Percentiles rank a stretch among this genome's conserved stretches.
These are phyloP conservation scores for Lepidurus couesii DNA, from an alignment of 1,140 invertebrate genomes.

Conservation along the genomic window DNA sequence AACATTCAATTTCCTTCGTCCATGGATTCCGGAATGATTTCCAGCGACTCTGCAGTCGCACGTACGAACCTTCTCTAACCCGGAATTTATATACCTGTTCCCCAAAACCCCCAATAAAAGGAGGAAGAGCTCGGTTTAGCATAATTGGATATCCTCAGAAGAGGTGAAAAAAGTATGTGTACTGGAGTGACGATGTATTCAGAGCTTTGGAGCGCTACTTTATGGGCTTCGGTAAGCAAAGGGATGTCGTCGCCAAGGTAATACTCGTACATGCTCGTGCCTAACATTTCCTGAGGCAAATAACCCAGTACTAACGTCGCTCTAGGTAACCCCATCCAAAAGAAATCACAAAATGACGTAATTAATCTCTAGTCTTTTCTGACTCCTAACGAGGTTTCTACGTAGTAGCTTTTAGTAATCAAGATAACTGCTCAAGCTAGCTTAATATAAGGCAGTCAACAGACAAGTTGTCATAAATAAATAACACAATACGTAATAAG, in stretches of 20 bases:
- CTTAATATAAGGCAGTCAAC: too few relatives aligned
- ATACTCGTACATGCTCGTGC: conserved; percentile 90
- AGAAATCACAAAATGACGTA: conserved; percentile 13
- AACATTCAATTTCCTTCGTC: conserved; percentile 84
- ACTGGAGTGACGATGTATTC: conserved; percentile 60
- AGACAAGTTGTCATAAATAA: conserved; percentile 11
- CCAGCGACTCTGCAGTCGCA: conserved; percentile 73
- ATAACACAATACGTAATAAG: not conserved
- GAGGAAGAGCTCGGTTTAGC: not conserved
- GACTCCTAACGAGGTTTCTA: not conserved
- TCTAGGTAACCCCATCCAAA: conserved; percentile 49
- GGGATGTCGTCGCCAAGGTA: conserved; percentile 78
- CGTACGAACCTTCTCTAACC: conserved; percentile 66
- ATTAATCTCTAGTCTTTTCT: not conserved
- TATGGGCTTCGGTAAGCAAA: conserved; percentile 74
- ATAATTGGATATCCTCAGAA: not conserved
- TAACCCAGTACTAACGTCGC: conserved; percentile 82
- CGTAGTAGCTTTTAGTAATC: too few relatives aligned
- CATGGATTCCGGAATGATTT: conserved; percentile 83
- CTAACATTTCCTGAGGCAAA: conserved; percentile 84
- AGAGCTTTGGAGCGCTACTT: conserved; percentile 63
- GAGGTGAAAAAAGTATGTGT: conserved; percentile 32
- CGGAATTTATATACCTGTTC: conserved; percentile 66
- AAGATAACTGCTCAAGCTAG: too few relatives aligned
- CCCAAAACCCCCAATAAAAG: not conserved